Evolutionary conservation across 1,140 invertebrate genomes (phyloP).

Genomic region (Heliconius hermathena): DNA sequence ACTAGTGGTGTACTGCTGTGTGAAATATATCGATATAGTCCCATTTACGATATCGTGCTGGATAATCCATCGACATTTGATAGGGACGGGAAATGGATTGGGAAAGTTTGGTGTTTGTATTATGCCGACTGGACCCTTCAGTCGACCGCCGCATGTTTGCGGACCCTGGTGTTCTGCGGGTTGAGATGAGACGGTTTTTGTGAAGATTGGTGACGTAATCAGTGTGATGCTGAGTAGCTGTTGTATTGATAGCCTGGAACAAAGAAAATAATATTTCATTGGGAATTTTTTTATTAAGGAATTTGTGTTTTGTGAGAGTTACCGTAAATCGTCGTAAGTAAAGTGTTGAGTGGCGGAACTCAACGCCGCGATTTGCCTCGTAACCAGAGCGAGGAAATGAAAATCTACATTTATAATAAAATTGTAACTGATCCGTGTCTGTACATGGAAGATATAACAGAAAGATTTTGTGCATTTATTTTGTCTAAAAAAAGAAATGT

Average conservation of each 20-base stretch:
- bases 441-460: no score
- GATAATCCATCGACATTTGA: constrained; percentile 90
- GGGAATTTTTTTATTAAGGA: no score
- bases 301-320: no score
- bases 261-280: constrained; percentile 36
- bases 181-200: constrained; percentile 51
- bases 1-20: constrained; percentile 92
- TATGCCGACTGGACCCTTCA: constrained; percentile 84
- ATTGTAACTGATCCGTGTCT: no score
- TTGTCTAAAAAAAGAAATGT: no score
- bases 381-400: no score
- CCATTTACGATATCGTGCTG: constrained; percentile 86
- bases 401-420: no score
- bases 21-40: constrained; percentile 92
- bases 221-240: constrained; percentile 60
- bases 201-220: constrained; percentile 52
- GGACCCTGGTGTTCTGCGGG: constrained; percentile 63
- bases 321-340: no score
- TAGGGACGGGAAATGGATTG: constrained; percentile 55
- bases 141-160: constrained; percentile 83
- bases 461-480: no score
- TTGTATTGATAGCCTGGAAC: constrained; percentile 67
- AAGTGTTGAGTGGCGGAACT: no score
- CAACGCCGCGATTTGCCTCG: no score
- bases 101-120: constrained; percentile 93